Percentiles rank a stretch among this genome's conserved stretches.
phyloP scores from a whole-genome alignment of 2,888 invertebrate genomes.

The Eupsilia transversa region DNA sequence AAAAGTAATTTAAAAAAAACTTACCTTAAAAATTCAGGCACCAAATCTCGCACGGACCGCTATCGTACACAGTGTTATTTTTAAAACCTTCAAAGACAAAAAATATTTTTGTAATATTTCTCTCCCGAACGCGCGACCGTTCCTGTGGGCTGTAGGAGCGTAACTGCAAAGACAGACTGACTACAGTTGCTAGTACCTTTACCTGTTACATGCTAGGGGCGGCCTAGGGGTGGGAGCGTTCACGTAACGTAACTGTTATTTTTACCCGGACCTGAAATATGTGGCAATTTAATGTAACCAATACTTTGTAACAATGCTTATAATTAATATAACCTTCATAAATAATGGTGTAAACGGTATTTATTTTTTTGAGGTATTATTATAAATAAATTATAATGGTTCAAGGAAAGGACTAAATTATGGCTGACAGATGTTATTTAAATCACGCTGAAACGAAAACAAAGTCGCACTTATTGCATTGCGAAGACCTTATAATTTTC shows the following conservation, averaged over 20 bases:
- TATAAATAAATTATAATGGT: neutral
- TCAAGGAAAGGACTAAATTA: neutral
- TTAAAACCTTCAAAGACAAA: conserved; percentile 55
- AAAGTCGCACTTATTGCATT: neutral
- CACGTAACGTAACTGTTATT: conserved; percentile 43
- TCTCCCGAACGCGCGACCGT: conserved; percentile 66
- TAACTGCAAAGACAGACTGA: conserved; percentile 70
- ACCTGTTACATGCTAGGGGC: conserved; percentile 85
- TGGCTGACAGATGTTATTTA: neutral
- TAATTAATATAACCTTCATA: neutral
- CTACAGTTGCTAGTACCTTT: conserved; percentile 74
- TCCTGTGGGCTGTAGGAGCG: conserved; percentile 66
- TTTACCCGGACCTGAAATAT: conserved; percentile 5
- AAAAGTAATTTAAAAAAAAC: conserved; percentile 36
- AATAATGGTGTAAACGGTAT: neutral
- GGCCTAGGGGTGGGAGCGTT: conserved; percentile 58
- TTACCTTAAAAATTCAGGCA: conserved; percentile 55
- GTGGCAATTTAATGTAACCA: neutral
- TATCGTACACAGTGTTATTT: conserved; percentile 61
- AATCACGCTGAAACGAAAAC: neutral
- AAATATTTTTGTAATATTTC: conserved; percentile 42
- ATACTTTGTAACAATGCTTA: neutral
- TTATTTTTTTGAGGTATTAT: neutral
- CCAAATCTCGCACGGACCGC: conserved; percentile 51
- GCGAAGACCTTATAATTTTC: too few species aligned